Evolutionary conservation across 2,797 vertebrate genomes (phyloP), one percentile per base, ranked within the genome.

Genomic region (Sarcoramphus papa): DNA sequence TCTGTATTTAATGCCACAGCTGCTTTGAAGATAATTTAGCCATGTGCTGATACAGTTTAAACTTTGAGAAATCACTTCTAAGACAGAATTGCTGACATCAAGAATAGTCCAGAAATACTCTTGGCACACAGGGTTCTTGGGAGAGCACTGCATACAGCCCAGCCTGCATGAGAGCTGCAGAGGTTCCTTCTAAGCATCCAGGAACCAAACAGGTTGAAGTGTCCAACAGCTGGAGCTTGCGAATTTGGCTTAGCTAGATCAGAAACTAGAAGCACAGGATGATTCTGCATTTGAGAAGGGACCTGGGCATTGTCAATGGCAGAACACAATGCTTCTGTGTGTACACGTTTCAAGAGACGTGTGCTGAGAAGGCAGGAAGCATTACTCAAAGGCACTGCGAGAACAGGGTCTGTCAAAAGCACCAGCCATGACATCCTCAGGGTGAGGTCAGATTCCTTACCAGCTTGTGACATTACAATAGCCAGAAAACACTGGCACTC

Each of bases 41-140:
- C 67, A 73, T 8, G 24, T 51, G 56, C 37, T 53, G 23, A 59
- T 59, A 57, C 9, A 76, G 50, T 69, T 85, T 70, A 81, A 90
- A 82, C 40, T 85, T 56, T 7, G 19, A 91, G 41, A 80, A 91
- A 65, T 82, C 8, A 6, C 27, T 89, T 92, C 75, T 31, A 37
- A 90, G 79, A 84, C 28, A 77, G 33, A 90, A 92, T 64, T 0
- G 0, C 23, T 81, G 65, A 22, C 45, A 76, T 51, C 25, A 70
- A 62, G 62, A 48, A 47, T 12, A 73, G 23, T 41, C 59, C 64
- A 68, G 45, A 76, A 91, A 50, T 14, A 40, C 12, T 59, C 15
- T 6, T 8, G 14, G n/a, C 13, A 27, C 37, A 33, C 3, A 5
- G 27, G 7, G 35, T 35, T 85, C 43, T 65, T 0, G 0, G 9